phyloP scores from a whole-genome alignment of 2,113 vertebrate species.

The Fregetta grallaria region DNA sequence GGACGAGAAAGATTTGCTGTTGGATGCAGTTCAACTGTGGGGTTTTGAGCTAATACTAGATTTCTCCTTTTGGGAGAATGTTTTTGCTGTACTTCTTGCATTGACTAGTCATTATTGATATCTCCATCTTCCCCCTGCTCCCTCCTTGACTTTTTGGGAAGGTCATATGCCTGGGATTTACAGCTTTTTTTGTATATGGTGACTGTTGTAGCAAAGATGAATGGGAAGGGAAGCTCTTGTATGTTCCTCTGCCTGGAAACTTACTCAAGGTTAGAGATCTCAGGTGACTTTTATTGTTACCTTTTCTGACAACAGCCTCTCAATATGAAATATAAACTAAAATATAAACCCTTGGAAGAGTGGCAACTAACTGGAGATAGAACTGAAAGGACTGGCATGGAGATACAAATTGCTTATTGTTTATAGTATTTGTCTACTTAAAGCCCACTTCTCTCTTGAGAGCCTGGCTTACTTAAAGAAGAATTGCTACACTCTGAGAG shows the following conservation, averaged over 20 bases:
- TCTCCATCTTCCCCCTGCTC: neutral
- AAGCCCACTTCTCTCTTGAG: constrained; percentile 35
- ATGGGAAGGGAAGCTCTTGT: neutral
- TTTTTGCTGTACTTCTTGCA: neutral
- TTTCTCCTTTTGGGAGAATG: neutral
- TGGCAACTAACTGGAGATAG: neutral
- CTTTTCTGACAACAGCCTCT: constrained; percentile 7
- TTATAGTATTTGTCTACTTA: constrained; percentile 32
- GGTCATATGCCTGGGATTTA: constrained; percentile 2
- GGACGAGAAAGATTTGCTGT: neutral
- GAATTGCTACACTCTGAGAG: constrained; percentile 17
- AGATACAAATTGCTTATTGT: constrained; percentile 28
- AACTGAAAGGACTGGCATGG: neutral
- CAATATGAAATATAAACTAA: constrained; percentile 12
- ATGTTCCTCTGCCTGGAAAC: neutral
- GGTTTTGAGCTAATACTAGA: neutral
- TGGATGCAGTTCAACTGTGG: neutral
- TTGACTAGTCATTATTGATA: neutral
- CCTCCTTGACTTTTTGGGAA: constrained; percentile 33
- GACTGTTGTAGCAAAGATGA: constrained; percentile 20
- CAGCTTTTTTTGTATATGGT: neutral
- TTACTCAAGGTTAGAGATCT: constrained; percentile 33
- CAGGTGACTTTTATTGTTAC: constrained; percentile 20
- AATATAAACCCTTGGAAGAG: neutral
- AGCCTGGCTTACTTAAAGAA: constrained; percentile 12